phyloP scores from a whole-genome alignment of 1,140 invertebrate genomes.

The Bombyx mori region ASM3026992v2 NC_085121.1:350001-350500 shows the following conservation, averaged over 20 bases:
- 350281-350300: constrained; percentile 63
- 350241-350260: constrained; percentile 48
- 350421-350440: constrained; percentile 67
- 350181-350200: constrained; percentile 68
- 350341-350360: constrained; percentile 57
- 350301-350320: constrained; percentile 49
- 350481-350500: constrained; percentile 34
- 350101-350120: constrained; percentile 65
- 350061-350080: constrained; percentile 78
- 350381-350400: constrained; percentile 35
- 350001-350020: constrained; percentile 69
- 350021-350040: constrained; percentile 75
- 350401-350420: constrained; percentile 59
- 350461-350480: constrained; percentile 30
- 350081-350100: constrained; percentile 66
- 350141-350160: constrained; percentile 76
- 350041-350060: constrained; percentile 80
- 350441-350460: constrained; percentile 38
- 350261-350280: constrained; percentile 52
- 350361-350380: constrained; percentile 40
- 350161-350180: constrained; percentile 67
- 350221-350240: constrained; percentile 72
- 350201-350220: constrained; percentile 71
- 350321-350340: constrained; percentile 54
- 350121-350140: constrained; percentile 75